phyloP scores from a whole-genome alignment of 2,888 invertebrate species.

The Drosophila neoperkinsi region DNA sequence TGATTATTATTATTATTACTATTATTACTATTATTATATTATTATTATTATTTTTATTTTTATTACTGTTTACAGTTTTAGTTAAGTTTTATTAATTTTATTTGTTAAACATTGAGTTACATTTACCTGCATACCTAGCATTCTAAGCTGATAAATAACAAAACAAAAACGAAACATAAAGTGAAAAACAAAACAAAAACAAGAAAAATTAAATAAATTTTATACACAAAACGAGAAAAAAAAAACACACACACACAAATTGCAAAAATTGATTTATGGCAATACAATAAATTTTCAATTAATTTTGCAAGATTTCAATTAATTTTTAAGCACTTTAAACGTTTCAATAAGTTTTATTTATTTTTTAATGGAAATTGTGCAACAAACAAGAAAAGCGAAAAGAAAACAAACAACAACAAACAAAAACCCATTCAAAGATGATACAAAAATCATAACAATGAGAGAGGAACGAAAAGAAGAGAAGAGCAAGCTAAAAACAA shows the following conservation, averaged over 20 bases:
- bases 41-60: slow-evolving; percentile 49
- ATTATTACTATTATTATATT: slow-evolving; percentile 50
- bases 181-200: slow-evolving; percentile 21
- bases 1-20: slow-evolving; percentile 41
- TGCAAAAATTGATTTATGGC: slow-evolving; percentile 33
- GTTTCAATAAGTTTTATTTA: slow-evolving; percentile 70
- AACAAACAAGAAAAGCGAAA: slow-evolving; percentile 28
- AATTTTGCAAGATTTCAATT: slow-evolving; percentile 32
- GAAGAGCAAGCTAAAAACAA: slow-evolving; percentile 40
- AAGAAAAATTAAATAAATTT: slow-evolving; percentile 51
- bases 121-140: slow-evolving; percentile 73
- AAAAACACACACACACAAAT: background rate
- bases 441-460: slow-evolving; percentile 20
- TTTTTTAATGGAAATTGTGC: slow-evolving; percentile 63
- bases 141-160: slow-evolving; percentile 50
- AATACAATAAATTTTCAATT: slow-evolving; percentile 9
- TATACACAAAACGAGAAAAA: slow-evolving; percentile 30
- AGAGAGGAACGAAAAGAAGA: slow-evolving; percentile 25
- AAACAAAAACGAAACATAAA: slow-evolving; percentile 28
- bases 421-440: slow-evolving; percentile 31
- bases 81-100: slow-evolving; percentile 74
- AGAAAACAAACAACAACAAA: slow-evolving; percentile 34
- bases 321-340: slow-evolving; percentile 54
- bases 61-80: slow-evolving; percentile 56
- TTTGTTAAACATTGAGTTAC: slow-evolving; percentile 79